phyloP scores from a whole-genome alignment of 2,113 vertebrate genomes.

The Ariopsis seemanni region DNA sequence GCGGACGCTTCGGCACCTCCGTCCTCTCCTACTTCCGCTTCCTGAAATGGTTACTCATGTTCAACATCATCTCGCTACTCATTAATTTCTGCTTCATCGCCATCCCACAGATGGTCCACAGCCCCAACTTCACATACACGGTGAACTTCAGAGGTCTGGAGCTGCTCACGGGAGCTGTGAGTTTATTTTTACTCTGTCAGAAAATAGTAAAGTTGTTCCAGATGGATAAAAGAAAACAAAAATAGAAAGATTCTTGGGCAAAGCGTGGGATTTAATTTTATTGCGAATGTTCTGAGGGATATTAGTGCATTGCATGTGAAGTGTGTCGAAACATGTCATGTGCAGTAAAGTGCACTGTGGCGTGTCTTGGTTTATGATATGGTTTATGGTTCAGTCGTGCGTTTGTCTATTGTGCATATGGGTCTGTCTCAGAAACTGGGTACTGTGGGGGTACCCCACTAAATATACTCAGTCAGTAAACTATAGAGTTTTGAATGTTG shows the following conservation, averaged over 20 bases:
- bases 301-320: neutral
- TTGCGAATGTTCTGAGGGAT: neutral
- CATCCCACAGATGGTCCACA: constrained; percentile 79
- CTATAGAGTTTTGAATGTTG: too few relatives aligned
- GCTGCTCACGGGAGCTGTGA: constrained; percentile 87
- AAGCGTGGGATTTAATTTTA: neutral
- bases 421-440: too few relatives aligned
- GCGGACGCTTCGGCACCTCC: constrained; percentile 87
- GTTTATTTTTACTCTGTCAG: constrained; percentile 55
- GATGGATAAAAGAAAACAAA: too few relatives aligned
- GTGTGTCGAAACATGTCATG: neutral
- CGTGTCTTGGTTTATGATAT: neutral
- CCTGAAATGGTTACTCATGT: constrained; percentile 88
- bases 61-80: constrained; percentile 89
- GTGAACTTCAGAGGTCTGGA: constrained; percentile 85
- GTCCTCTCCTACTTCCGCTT: constrained; percentile 92
- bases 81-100: constrained; percentile 91
- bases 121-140: constrained; percentile 54
- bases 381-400: neutral
- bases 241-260: neutral
- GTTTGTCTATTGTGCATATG: neutral
- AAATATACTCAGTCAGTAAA: too few relatives aligned
- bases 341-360: neutral
- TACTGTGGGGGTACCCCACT: too few relatives aligned
- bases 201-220: neutral